Base-by-base conservation (phyloP, 2,113 vertebrate genomes). In the Mandrillus leucophaeus region DNA sequence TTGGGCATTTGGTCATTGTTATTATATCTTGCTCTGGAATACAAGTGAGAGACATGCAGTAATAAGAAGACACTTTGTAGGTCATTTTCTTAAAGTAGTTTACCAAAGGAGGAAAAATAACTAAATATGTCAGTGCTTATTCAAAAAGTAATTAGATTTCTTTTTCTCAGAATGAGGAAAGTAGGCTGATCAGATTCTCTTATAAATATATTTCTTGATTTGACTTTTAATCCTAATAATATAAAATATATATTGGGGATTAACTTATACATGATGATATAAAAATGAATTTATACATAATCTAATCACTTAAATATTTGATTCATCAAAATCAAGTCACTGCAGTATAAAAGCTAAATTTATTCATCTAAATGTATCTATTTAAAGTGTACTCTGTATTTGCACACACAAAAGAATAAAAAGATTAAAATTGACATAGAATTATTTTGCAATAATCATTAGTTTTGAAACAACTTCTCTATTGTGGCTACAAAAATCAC, bases 291-390 rank as follows among this genome's bases (percentile, higher is more conserved):
- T 52, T 38, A 70, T 68, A 57, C 66, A 81, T 93, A 93, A 76
- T 2, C 22, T 88, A 45, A 35, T 52, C 18, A 75, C 9, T 61
- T 12, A 78, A 92, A 61, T 82, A 82, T 14, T 83, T 40, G 7
- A 5, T 86, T 82, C 30, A 16, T 82, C 32, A 90, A 96, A 96
- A 70, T 93, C 27, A 70, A 78, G 76, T 78, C 38, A 93, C 25
- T 55, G 90, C 8, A 66, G 3, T 85, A 55, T 64, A 80, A 92
- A 18, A 90, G 11, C 3, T 48, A 16, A 35, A 79, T n/a, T 80
- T 64, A 90, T n/a, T 14, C 14, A 68, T 27, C 17, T 79, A 81
- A 76, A 82, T 87, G 9, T 50, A 59, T 86, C 22, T 92, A 18
- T 48, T 80, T 61, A 70, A 76, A 82, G 38, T 73, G 7, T 40